Evolutionary conservation across 1,140 invertebrate genomes (phyloP).

Genomic region (Pogonomyrmex californicus): DNA sequence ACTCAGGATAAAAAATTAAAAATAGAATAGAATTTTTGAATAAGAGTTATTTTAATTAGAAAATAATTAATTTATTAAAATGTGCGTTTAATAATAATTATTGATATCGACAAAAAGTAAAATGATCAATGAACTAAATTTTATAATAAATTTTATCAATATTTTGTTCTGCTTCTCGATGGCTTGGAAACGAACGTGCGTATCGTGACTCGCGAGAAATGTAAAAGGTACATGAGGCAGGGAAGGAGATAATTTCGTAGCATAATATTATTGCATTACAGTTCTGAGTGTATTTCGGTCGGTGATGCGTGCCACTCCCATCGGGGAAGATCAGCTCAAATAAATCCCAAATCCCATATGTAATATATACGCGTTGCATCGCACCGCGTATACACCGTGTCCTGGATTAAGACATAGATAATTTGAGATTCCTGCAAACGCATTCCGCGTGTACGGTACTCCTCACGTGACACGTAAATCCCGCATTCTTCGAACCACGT

Average conservation of each 20-base stretch:
- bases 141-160: neutral
- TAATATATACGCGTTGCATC: neutral
- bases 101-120: neutral
- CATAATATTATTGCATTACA: constrained; percentile 21
- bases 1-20: neutral
- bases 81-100: neutral
- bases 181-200: neutral
- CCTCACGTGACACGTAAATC: neutral
- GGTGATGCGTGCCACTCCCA: neutral
- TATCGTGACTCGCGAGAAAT: neutral
- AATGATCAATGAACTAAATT: neutral
- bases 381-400: neutral
- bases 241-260: neutral
- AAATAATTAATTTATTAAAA: neutral
- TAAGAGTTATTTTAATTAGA: neutral
- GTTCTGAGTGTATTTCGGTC: neutral
- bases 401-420: constrained; percentile 43
- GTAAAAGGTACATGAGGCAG: neutral
- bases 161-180: neutral
- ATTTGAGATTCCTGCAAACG: constrained; percentile 8
- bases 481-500: neutral
- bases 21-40: neutral
- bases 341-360: constrained; percentile 16
- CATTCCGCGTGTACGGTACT: neutral
- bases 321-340: constrained; percentile 1